Conservation (phyloP, 2,888 invertebrate species). For the Hypsopygia costalis region DNA sequence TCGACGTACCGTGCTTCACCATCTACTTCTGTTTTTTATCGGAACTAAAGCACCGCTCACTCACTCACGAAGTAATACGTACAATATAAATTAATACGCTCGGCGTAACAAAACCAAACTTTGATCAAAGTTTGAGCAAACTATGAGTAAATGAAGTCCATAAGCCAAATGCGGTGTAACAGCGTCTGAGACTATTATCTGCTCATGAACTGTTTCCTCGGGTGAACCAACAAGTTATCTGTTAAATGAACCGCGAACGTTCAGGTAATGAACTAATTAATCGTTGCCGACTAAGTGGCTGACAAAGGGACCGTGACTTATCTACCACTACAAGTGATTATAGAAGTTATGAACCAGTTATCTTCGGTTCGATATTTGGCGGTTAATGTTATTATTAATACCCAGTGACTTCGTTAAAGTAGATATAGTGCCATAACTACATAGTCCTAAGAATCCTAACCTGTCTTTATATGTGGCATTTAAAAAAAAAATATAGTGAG, state of each 20-base stretch:
- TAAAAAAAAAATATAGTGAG: too few species aligned
- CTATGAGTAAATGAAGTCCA: not conserved
- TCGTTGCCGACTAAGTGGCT: constrained; percentile 39
- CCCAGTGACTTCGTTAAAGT: too few species aligned
- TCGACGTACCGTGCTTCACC: too few species aligned
- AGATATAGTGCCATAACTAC: too few species aligned
- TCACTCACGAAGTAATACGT: too few species aligned
- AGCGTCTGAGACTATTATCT: constrained; percentile 20
- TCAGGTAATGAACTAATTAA: constrained; percentile 50
- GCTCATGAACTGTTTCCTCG: constrained; percentile 23
- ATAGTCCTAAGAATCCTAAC: too few species aligned
- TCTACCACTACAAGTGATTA: constrained; percentile 8
- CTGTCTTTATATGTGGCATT: too few species aligned
- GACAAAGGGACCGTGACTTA: constrained; percentile 31
- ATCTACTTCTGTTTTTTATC: too few species aligned
- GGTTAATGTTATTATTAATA: too few species aligned
- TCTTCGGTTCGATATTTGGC: not conserved
- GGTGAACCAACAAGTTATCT: constrained; percentile 41
- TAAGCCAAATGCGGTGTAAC: constrained; percentile 8
- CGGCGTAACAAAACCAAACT: too few species aligned
- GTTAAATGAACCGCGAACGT: constrained; percentile 45
- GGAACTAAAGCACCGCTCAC: too few species aligned
- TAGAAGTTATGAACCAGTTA: not conserved
- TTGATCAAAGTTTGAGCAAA: not conserved
- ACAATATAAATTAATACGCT: too few species aligned